Evolutionary conservation across 2,888 invertebrate species (phyloP).

Genomic region (Mycalesis mineus): DNA sequence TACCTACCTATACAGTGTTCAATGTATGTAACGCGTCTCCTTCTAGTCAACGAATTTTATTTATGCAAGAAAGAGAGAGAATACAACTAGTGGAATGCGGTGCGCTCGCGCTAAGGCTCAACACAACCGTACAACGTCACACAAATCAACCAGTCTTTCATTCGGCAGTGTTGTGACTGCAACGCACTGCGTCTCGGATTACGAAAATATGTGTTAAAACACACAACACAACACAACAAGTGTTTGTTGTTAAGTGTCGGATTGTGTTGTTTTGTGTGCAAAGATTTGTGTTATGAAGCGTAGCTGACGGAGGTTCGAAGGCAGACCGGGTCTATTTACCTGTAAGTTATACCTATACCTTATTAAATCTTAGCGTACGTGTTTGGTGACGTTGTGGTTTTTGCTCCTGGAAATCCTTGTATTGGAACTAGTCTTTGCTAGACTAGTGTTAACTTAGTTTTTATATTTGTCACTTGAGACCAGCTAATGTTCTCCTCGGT

Average conservation of each 20-base stretch:
- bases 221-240: constrained; percentile 55
- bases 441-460: constrained; percentile 6
- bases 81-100: constrained; percentile 65
- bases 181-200: constrained; percentile 47
- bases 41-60: constrained; percentile 30
- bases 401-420: constrained; percentile 36
- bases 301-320: constrained; percentile 63
- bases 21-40: constrained; percentile 37
- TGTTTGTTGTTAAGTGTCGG: constrained; percentile 62
- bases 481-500: not conserved
- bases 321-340: constrained; percentile 65
- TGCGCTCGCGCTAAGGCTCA: constrained; percentile 59
- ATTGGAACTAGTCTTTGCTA: constrained; percentile 22
- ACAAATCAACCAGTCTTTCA: constrained; percentile 57
- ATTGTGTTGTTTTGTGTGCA: constrained; percentile 55
- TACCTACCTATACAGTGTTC: constrained; percentile 52
- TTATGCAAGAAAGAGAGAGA: constrained; percentile 47
- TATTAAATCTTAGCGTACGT: constrained; percentile 50
- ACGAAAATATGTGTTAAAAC: constrained; percentile 69
- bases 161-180: constrained; percentile 51
- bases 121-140: constrained; percentile 35
- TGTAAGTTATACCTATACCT: constrained; percentile 50
- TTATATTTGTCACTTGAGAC: not conserved
- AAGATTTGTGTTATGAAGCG: constrained; percentile 71
- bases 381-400: constrained; percentile 53